phyloP scores from a whole-genome alignment of 2,888 invertebrate genomes.

The Monoplex corrugatus region DNA sequence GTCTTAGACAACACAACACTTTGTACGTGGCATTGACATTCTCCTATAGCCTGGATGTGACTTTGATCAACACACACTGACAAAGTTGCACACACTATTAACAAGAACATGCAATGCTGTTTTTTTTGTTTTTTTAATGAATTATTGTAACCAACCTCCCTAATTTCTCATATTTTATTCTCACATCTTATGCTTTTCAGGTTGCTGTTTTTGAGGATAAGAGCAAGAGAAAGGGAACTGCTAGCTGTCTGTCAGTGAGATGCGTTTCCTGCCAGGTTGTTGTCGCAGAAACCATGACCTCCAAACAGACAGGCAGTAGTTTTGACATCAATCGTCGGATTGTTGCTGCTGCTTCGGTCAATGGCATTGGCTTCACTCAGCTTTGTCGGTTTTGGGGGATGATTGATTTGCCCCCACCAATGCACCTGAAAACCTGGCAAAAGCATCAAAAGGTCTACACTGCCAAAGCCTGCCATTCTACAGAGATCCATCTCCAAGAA shows the following conservation, averaged over 20 bases:
- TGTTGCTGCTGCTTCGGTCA: background rate
- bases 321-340: background rate
- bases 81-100: too few relatives aligned
- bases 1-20: too few relatives aligned
- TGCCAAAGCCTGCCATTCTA: background rate
- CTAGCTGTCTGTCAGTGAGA: background rate
- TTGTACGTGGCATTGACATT: too few relatives aligned
- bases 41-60: too few relatives aligned
- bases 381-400: background rate
- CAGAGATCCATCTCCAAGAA: background rate
- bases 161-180: background rate
- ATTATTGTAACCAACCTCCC: too few relatives aligned
- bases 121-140: too few relatives aligned
- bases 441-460: background rate
- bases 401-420: background rate
- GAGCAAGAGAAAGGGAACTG: background rate
- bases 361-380: slow-evolving; percentile 11
- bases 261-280: background rate
- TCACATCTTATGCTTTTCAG: slow-evolving; percentile 6
- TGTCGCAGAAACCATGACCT: slow-evolving; percentile 1
- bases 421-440: slow-evolving; percentile 26
- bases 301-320: background rate
- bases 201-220: background rate
- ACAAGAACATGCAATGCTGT: too few relatives aligned
- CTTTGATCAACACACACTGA: too few relatives aligned